Percentiles rank a stretch among this genome's conserved stretches.
Conservation (phyloP, 2,113 vertebrate species). For the Xiphorhynchus elegans region DNA sequence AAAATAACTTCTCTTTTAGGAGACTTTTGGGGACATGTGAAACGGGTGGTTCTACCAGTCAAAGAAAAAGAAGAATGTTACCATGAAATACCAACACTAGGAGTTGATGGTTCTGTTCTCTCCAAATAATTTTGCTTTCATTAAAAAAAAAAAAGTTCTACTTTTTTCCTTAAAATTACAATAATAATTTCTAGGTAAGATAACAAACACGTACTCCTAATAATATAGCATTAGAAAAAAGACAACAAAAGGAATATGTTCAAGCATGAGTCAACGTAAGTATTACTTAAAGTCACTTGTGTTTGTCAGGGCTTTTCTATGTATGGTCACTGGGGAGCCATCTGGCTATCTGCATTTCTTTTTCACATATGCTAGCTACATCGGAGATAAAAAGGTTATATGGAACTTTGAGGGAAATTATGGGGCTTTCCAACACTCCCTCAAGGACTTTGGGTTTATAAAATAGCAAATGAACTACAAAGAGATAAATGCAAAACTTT, state of each 20-base stretch:
- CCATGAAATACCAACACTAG: background rate
- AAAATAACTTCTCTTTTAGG: background rate
- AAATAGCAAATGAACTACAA: conserved; percentile 74
- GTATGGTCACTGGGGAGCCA: background rate
- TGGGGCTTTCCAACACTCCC: conserved; percentile 74
- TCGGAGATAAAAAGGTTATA: conserved; percentile 68
- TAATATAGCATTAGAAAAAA: background rate
- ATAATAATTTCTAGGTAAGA: background rate
- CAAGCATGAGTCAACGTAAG: background rate
- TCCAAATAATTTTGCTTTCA: background rate
- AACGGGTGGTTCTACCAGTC: background rate
- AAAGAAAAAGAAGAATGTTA: background rate
- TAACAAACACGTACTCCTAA: background rate
- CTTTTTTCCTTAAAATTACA: background rate
- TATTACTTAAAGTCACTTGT: background rate
- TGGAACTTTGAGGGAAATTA: conserved; percentile 65
- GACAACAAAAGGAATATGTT: background rate
- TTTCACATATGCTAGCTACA: conserved; percentile 49
- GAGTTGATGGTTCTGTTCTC: background rate
- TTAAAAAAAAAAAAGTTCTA: background rate
- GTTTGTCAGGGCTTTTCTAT: background rate
- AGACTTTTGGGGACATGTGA: background rate
- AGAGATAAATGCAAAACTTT: conserved; percentile 70
- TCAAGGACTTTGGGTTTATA: conserved; percentile 69
- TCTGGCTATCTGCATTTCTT: conserved; percentile 56